Percentiles rank a stretch among this genome's conserved stretches.
Evolutionary conservation across 2,888 invertebrate genomes (phyloP).

Genomic region (Stenichneumon culpator): DNA sequence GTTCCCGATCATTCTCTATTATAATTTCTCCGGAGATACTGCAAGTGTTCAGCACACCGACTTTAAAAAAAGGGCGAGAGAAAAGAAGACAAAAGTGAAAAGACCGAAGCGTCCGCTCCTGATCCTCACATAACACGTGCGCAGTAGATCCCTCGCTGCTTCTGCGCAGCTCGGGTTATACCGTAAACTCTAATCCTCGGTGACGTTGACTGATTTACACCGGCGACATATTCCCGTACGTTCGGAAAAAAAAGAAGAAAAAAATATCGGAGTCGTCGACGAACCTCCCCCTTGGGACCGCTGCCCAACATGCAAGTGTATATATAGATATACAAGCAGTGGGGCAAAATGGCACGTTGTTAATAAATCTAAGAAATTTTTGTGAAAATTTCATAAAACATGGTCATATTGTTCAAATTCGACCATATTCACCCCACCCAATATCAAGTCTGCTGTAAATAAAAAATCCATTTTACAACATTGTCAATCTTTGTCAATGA

Average conservation of each 20-base stretch:
- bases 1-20: conserved; percentile 6
- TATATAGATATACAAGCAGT: background rate
- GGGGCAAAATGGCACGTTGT: conserved; percentile 26
- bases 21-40: background rate
- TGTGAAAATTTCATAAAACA: background rate
- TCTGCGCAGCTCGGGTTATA: conserved; percentile 57
- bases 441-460: background rate
- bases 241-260: conserved; percentile 7
- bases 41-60: conserved; percentile 11
- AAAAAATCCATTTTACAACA: background rate
- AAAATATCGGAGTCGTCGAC: conserved; percentile 28
- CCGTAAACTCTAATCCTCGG: conserved; percentile 80
- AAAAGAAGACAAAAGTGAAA: conserved; percentile 18
- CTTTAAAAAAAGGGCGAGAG: background rate
- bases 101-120: conserved; percentile 27
- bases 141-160: conserved; percentile 48
- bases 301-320: conserved; percentile 31
- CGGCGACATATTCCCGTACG: conserved; percentile 77
- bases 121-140: conserved; percentile 32
- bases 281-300: conserved; percentile 8
- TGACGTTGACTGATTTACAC: conserved; percentile 83
- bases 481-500: no score
- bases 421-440: background rate
- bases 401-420: no score
- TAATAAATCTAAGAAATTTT: background rate